Evolutionary conservation across 2,113 vertebrate species (phyloP), one percentile per base, ranked within the genome.

Genomic region (Pagrus major): DNA sequence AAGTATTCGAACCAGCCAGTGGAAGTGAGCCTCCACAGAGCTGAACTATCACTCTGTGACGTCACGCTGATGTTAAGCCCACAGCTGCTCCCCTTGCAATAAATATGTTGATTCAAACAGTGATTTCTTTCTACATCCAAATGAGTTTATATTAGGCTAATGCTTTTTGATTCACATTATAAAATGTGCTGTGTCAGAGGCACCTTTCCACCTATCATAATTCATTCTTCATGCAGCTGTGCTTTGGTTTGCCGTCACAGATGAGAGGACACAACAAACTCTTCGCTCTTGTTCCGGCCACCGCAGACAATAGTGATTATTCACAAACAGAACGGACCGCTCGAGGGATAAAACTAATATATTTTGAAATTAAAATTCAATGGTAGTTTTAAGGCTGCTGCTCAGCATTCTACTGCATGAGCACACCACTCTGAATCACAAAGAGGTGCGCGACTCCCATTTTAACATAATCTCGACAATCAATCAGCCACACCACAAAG

Each of bases 401-500:
- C 35, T 91, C 46, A 4, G 65, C 51, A 68, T 83, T 80, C 76
- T 65, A 18, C 80, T 64, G 82, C 77, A 77, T 29, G 66, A 80
- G 71, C 51, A 12, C 31, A 59, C 67, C 41, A 54, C 76, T 86
- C 47, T 86, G 78, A 89, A 88, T 90, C 70, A 78, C 74, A 91
- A 84, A 84, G 76, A 88, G 78, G 70, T 29, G 12, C 72, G 78
- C 52, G 21, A 25, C 73, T 84, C 49, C 60, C 71, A 72, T 88
- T 91, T 88, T 67, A 84, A 80, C 86, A 89, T 84, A 77, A 86
- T 90, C 84, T 86, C 39, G 16, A 86, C 89, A 86, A 91, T 91
- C 91, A 86, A 91, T 93, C 92, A 89, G 85, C 76, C 73, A 67
- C 59, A 49, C 76, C 74, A 89, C 90, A 89, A 83, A 92, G 87